Conservation (phyloP, 2,113 vertebrate species). For the Peromyscus maniculatus region DNA sequence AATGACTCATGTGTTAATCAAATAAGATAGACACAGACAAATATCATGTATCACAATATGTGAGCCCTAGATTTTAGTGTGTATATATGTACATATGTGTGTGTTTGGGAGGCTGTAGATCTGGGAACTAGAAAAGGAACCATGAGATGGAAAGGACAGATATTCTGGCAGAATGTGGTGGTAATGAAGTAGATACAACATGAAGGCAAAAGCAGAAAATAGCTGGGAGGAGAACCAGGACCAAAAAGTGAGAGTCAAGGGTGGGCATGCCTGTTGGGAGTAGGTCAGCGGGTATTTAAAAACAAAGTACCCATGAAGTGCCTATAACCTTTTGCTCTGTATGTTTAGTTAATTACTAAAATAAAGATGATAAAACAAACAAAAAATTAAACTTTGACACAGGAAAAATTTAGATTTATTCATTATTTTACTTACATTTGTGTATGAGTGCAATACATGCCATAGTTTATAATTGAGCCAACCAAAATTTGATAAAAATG, state of each 20-base stretch:
- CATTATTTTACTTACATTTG: not conserved
- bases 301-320: rapidly evolving
- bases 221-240: not conserved
- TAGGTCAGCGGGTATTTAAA: too few relatives aligned
- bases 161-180: not conserved
- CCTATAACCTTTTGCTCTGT: too few relatives aligned
- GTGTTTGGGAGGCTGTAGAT: not conserved
- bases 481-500: not conserved
- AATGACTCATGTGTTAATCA: not conserved
- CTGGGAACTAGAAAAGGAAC: not conserved
- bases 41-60: not conserved
- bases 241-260: too few relatives aligned
- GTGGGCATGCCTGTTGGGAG: not conserved
- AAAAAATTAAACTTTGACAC: not conserved
- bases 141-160: not conserved
- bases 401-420: not conserved
- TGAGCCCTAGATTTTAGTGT: not conserved
- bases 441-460: not conserved
- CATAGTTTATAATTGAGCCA: not conserved
- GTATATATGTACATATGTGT: not conserved
- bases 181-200: not conserved
- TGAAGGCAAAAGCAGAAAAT: too few relatives aligned
- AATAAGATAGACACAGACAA: not conserved
- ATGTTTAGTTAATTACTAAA: too few relatives aligned
- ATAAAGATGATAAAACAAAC: not conserved